phyloP scores from a whole-genome alignment of 2,113 vertebrate species.

The Campylomormyrus tamandua region DNA sequence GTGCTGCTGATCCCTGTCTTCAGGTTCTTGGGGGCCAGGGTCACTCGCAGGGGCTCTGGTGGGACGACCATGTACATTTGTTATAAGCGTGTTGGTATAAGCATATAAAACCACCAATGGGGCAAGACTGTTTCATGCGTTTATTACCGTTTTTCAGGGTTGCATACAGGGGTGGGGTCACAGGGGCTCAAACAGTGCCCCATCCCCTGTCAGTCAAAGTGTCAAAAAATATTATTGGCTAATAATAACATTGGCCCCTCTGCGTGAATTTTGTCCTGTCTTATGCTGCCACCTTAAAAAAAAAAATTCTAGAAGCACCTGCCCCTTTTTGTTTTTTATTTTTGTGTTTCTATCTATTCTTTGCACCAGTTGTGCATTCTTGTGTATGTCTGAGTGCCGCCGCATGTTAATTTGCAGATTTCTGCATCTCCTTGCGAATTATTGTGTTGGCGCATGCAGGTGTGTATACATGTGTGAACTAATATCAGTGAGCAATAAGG shows the following conservation, averaged over 20 bases:
- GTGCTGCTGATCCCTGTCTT: slow-evolving; percentile 97
- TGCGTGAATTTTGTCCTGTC: not conserved
- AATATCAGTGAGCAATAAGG: slow-evolving; percentile 63
- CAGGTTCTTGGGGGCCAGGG: slow-evolving; percentile 93
- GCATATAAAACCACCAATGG: not conserved
- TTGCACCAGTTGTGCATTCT: not conserved
- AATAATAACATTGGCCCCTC: not conserved
- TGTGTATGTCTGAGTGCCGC: not conserved
- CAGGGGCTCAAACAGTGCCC: not conserved
- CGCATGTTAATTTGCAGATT: not conserved
- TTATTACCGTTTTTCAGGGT: not conserved
- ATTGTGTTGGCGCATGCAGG: slow-evolving; percentile 15
- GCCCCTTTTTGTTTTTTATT: not conserved
- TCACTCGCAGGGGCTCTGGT: slow-evolving; percentile 88
- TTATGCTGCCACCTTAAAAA: not conserved
- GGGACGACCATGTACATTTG: not conserved
- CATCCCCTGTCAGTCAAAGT: not conserved
- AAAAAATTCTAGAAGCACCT: not conserved
- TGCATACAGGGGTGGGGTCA: not conserved
- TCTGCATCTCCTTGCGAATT: not conserved
- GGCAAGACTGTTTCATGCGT: not conserved
- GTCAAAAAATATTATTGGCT: not conserved
- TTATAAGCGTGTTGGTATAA: not conserved
- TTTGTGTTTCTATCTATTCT: not conserved
- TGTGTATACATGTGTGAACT: slow-evolving; percentile 34